Evolutionary conservation across 2,888 invertebrate species (phyloP).

Genomic region (Fragum fragum): DNA sequence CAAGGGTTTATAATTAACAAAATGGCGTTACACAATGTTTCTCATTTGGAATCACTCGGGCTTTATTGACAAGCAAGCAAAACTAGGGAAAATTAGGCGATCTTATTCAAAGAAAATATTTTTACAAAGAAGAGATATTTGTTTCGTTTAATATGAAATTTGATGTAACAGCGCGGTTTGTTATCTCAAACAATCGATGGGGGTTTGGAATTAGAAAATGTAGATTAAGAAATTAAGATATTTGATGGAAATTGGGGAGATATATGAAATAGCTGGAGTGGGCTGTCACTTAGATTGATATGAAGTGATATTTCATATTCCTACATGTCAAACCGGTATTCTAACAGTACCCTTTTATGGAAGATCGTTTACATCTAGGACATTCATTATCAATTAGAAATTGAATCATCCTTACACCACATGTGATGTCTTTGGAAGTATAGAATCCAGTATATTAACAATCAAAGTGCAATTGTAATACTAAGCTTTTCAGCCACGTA

Average conservation of each 20-base stretch:
- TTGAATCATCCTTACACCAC: slow-evolving; percentile 9
- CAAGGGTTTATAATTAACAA: slow-evolving; percentile 65
- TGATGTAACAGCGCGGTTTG: slow-evolving; percentile 24
- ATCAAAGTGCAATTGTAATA: no score
- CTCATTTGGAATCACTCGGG: slow-evolving; percentile 53
- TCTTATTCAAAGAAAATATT: slow-evolving; percentile 16
- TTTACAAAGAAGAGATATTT: slow-evolving; percentile 18
- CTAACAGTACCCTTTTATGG: background rate
- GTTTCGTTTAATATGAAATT: slow-evolving; percentile 20
- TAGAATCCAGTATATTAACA: no score
- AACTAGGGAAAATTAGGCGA: slow-evolving; percentile 22
- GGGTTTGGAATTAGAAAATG: slow-evolving; percentile 18
- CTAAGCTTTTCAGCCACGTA: no score
- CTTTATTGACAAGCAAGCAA: slow-evolving; percentile 30
- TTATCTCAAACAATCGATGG: slow-evolving; percentile 29
- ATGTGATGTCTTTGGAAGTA: no score
- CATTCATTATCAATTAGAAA: background rate
- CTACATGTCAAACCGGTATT: slow-evolving; percentile 9
- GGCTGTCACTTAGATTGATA: slow-evolving; percentile 17
- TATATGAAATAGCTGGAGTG: slow-evolving; percentile 10
- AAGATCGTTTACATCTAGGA: no score
- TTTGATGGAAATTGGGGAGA: slow-evolving; percentile 16
- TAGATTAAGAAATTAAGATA: slow-evolving; percentile 30
- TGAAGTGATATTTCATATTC: slow-evolving; percentile 30
- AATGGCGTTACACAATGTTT: slow-evolving; percentile 67